phyloP scores from a whole-genome alignment of 2,888 invertebrate genomes.

The Scaptomyza cyrtandrae region DNA sequence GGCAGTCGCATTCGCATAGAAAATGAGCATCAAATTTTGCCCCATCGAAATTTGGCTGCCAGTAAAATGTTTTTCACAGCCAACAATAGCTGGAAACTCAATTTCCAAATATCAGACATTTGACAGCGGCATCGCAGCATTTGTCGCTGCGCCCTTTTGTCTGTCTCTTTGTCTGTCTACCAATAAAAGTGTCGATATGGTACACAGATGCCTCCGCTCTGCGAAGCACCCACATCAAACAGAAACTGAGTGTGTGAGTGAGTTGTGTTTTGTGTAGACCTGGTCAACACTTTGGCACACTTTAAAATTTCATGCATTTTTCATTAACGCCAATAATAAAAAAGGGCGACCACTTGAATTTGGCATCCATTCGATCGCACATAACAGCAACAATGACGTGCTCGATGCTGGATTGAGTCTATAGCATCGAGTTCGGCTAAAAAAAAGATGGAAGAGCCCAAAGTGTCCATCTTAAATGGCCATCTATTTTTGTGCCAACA shows the following conservation, averaged over 20 bases:
- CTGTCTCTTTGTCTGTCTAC: conserved; percentile 11
- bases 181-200: conserved; percentile 64
- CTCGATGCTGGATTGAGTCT: conserved; percentile 23
- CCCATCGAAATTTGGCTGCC: conserved; percentile 40
- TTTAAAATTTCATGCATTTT: conserved; percentile 84
- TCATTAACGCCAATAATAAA: conserved; percentile 74
- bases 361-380: conserved; percentile 41
- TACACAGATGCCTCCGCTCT: conserved; percentile 43
- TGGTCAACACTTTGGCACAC: conserved; percentile 72
- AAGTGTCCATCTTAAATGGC: conserved; percentile 73
- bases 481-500: conserved; percentile 63
- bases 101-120: conserved; percentile 62
- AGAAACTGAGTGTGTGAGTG: neutral
- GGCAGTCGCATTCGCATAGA: conserved; percentile 74
- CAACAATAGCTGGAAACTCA: conserved; percentile 22
- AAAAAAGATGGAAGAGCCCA: conserved; percentile 8
- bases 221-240: conserved; percentile 34
- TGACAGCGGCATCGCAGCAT: conserved; percentile 64
- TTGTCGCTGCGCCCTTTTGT: conserved; percentile 41
- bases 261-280: conserved; percentile 2
- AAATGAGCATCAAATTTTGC: conserved; percentile 67
- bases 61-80: conserved; percentile 34
- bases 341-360: conserved; percentile 54
- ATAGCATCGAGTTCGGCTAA: conserved; percentile 8
- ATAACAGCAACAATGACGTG: conserved; percentile 32